Evolutionary conservation across 2,888 invertebrate genomes (phyloP), one percentile per base, ranked within the genome.

Genomic region (Rhagonycha lutea): DNA sequence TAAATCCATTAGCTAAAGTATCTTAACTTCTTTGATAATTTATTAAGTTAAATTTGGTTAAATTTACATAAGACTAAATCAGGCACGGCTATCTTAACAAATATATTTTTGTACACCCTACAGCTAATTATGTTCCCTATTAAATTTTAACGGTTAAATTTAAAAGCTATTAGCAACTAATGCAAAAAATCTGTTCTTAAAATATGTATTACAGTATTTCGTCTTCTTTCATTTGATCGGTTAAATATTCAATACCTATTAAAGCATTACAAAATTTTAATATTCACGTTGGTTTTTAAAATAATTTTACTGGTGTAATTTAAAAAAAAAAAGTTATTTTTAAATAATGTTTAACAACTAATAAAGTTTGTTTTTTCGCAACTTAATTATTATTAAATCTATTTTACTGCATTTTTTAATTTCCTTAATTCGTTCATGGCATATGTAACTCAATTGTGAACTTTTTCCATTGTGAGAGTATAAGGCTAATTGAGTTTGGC

Each of bases 11-110:
- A 65, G 63, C 63, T 65, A 65, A 65, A 65, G 63, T 65, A 65
- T 23, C 63, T 65, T 65, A 65, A 65, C 63, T 65, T 65, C 63
- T 65, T 65, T 65, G 63, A 65, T 65, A 65, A 65, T 65, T 65
- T 65, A 65, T 65, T 65, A 65, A 65, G 63, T 65, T 65, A 65
- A 65, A 65, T 65, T 65, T 65, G 63, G 63, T 65, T 65, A 65
- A 65, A 65, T 65, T 65, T 65, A 26, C 63, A 65, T 65, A 65
- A 65, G 63, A 65, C 63, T 65, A 65, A 65, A 65, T 65, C 63
- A 65, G 63, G 26, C 63, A 65, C 23, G 63, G 23, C 63, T 26
- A 65, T 24, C 63, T 65, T 65, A 24, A 65, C 63, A 24, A 65
- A 65, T 65, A 65, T 65, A 65, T 65, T 65, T 65, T 65, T 65